These are phyloP conservation scores for Sebastolobus altivelis DNA, from an alignment of 2,797 vertebrate genomes.

Conservation along the genomic window DNA sequence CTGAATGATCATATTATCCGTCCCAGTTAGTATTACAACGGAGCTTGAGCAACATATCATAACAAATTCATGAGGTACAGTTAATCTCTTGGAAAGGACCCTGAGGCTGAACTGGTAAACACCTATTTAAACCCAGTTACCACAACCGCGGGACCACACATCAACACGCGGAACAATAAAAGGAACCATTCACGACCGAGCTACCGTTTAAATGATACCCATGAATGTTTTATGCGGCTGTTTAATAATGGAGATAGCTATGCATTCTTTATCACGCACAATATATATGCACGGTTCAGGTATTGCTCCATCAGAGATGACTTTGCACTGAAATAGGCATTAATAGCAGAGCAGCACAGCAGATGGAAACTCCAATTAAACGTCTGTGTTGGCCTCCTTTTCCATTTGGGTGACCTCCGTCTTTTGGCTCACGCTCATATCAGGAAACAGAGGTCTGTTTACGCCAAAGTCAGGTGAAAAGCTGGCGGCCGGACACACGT, in stretches of 20 bases:
- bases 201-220: conserved; percentile 45
- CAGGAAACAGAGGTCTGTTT: conserved; percentile 31
- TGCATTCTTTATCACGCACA: conserved; percentile 67
- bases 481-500: not conserved
- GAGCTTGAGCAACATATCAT: not conserved
- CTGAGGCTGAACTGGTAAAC: conserved; percentile 24
- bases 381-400: conserved; percentile 19
- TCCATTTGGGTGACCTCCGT: conserved; percentile 50
- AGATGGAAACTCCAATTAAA: conserved; percentile 39
- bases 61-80: conserved; percentile 41
- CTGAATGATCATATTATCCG: not conserved
- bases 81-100: conserved; percentile 20
- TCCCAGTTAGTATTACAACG: not conserved
- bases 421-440: conserved; percentile 26
- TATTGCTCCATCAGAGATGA: conserved; percentile 29
- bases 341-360: conserved; percentile 31
- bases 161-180: conserved; percentile 40
- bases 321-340: conserved; percentile 17
- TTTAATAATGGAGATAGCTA: conserved; percentile 70
- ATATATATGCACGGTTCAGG: conserved; percentile 51
- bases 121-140: conserved; percentile 49
- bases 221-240: conserved; percentile 62
- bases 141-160: conserved; percentile 24
- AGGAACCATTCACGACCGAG: conserved; percentile 14
- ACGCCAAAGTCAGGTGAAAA: conserved; percentile 27